Conservation (phyloP, 1,140 invertebrate genomes). For the Hydropsyche tenuis region DNA sequence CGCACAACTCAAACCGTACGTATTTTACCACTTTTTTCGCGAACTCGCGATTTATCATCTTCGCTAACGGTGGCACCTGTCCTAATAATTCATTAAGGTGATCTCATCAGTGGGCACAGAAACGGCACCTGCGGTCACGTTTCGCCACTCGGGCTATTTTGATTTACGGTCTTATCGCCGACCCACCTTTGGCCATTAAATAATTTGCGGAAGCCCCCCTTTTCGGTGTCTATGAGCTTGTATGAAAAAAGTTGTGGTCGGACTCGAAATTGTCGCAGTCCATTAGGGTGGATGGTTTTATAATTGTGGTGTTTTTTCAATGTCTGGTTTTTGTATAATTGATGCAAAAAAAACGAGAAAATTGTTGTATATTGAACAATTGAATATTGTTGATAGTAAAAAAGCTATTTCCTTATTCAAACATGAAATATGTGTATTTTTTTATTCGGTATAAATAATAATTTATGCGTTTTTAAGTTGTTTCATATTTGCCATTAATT, state of each 20-base stretch:
- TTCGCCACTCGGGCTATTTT: constrained; percentile 24
- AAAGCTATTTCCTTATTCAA: no score
- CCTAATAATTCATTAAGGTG: constrained; percentile 37
- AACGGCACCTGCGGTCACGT: constrained; percentile 14
- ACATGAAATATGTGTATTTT: no score
- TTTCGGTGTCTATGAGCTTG: background rate
- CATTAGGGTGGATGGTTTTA: constrained; percentile 1
- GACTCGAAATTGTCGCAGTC: constrained; percentile 5
- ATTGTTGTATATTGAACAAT: no score
- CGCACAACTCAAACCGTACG: no score
- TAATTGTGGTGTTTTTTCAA: background rate
- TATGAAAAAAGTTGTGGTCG: background rate
- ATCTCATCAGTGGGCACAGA: constrained; percentile 11
- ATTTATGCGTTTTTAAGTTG: no score
- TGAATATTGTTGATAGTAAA: no score
- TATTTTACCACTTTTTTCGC: no score
- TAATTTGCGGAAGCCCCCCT: constrained; percentile 26
- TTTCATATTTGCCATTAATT: no score
- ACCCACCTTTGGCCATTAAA: constrained; percentile 27
- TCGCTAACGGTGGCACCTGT: constrained; percentile 28
- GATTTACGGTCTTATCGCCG: constrained; percentile 18
- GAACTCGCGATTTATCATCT: constrained; percentile 14
- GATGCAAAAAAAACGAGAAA: no score
- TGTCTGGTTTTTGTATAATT: background rate
- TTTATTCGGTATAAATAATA: no score